These are phyloP conservation scores for Anoncus sp. DNA, from an alignment of 2,888 invertebrate genomes.

Conservation along the genomic window DNA sequence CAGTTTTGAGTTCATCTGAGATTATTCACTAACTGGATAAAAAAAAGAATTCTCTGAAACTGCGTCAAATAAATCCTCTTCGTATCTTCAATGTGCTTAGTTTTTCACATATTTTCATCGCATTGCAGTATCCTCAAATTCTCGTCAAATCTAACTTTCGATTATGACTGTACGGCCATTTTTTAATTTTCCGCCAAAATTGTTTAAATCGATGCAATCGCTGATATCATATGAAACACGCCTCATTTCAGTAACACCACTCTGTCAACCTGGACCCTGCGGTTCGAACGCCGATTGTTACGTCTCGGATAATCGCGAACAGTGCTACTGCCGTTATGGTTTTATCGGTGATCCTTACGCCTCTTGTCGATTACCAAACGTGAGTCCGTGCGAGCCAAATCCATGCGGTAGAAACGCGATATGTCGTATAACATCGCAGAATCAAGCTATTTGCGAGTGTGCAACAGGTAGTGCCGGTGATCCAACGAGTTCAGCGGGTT, in stretches of 20 bases:
- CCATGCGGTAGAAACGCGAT: conserved; percentile 92
- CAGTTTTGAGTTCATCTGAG: too few species aligned
- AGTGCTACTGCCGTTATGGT: conserved; percentile 92
- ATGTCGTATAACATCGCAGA: conserved; percentile 88
- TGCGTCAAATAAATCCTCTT: too few species aligned
- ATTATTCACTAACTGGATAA: too few species aligned
- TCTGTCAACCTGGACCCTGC: conserved; percentile 93
- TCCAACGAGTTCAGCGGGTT: conserved; percentile 89
- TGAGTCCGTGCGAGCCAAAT: conserved; percentile 90
- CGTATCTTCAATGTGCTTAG: too few species aligned
- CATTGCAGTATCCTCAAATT: too few species aligned
- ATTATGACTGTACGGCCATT: too few species aligned
- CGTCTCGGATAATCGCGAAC: conserved; percentile 91
- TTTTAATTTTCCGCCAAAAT: not conserved
- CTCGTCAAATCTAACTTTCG: too few species aligned
- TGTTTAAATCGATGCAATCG: not conserved
- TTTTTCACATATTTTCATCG: too few species aligned
- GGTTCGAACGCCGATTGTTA: conserved; percentile 94
- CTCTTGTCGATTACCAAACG: conserved; percentile 89
- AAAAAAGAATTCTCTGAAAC: too few species aligned
- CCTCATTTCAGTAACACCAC: conserved; percentile 84
- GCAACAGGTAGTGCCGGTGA: conserved; percentile 91
- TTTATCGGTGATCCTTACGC: conserved; percentile 92
- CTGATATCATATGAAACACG: not conserved
- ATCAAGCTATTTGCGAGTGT: conserved; percentile 90